Percentiles rank a stretch among this genome's conserved stretches.
Evolutionary conservation across 1,140 invertebrate genomes (phyloP).

Genomic region (Drosophila simulans): DNA sequence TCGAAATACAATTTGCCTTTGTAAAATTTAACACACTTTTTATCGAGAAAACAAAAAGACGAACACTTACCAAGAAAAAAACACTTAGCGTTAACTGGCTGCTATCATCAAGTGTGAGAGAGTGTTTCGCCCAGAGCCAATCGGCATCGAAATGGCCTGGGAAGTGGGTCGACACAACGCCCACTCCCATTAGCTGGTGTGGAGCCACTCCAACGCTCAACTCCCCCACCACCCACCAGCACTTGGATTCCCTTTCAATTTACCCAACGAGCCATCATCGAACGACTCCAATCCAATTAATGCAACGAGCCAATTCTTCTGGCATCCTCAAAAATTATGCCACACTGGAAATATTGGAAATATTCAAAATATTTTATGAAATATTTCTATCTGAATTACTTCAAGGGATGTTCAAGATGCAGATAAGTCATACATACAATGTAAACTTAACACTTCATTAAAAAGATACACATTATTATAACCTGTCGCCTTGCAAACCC

Average conservation of each 20-base stretch:
- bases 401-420: too few relatives aligned
- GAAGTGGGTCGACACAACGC: constrained; percentile 54
- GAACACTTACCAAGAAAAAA: constrained; percentile 53
- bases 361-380: not conserved
- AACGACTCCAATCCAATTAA: constrained; percentile 20
- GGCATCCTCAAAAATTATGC: not conserved
- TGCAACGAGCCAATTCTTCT: constrained; percentile 14
- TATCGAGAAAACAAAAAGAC: constrained; percentile 34
- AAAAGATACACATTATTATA: too few relatives aligned
- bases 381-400: too few relatives aligned
- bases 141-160: constrained; percentile 47
- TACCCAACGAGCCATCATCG: constrained; percentile 46
- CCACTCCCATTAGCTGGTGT: constrained; percentile 12
- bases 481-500: too few relatives aligned
- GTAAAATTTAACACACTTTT: constrained; percentile 44
- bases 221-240: constrained; percentile 1
- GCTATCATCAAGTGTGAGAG: constrained; percentile 40
- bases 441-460: not conserved
- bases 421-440: too few relatives aligned
- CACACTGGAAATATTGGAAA: not conserved
- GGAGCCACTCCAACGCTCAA: constrained; percentile 3
- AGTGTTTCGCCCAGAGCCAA: constrained; percentile 46
- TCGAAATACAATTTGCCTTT: constrained; percentile 29
- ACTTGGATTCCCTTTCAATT: constrained; percentile 6
- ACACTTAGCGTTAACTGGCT: constrained; percentile 57